Percentiles rank a stretch among this genome's conserved stretches.
Evolutionary conservation across 2,797 vertebrate species (phyloP).

Genomic region (Capromys pilorides): DNA sequence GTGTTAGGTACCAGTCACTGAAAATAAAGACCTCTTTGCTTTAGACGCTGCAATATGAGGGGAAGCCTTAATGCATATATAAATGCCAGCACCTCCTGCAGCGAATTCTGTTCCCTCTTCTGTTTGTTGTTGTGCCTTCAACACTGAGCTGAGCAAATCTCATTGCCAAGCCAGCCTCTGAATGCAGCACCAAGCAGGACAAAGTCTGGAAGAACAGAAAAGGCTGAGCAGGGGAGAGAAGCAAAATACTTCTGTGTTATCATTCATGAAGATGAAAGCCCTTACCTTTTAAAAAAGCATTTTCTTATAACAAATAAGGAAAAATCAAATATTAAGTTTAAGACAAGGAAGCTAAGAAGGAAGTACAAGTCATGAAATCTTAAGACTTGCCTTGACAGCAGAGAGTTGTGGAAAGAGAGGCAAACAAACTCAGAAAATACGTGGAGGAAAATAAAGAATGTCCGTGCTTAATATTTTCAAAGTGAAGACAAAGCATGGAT

Average conservation of each 20-base stretch:
- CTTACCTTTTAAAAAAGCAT: conserved; percentile 3
- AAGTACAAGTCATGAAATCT: neutral
- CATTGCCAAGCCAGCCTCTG: neutral
- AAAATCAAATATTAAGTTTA: conserved; percentile 13
- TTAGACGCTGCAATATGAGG: neutral
- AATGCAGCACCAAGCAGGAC: conserved; percentile 6
- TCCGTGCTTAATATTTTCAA: conserved; percentile 15
- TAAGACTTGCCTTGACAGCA: neutral
- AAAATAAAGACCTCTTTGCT: conserved; percentile 9
- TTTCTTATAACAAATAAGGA: neutral
- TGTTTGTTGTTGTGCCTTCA: neutral
- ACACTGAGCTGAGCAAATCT: neutral
- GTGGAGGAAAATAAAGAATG: neutral
- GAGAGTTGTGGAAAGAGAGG: neutral
- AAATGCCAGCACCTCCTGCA: neutral
- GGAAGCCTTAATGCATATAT: neutral
- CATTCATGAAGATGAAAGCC: conserved; percentile 19
- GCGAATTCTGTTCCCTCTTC: neutral
- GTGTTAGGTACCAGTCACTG: neutral
- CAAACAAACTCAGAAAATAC: conserved; percentile 2
- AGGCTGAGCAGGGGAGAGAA: neutral
- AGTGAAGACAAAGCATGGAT: neutral
- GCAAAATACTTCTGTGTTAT: neutral
- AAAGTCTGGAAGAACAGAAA: neutral
- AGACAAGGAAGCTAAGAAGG: neutral